phyloP scores from a whole-genome alignment of 2,113 vertebrate genomes.

The Indicator maculatus region DNA sequence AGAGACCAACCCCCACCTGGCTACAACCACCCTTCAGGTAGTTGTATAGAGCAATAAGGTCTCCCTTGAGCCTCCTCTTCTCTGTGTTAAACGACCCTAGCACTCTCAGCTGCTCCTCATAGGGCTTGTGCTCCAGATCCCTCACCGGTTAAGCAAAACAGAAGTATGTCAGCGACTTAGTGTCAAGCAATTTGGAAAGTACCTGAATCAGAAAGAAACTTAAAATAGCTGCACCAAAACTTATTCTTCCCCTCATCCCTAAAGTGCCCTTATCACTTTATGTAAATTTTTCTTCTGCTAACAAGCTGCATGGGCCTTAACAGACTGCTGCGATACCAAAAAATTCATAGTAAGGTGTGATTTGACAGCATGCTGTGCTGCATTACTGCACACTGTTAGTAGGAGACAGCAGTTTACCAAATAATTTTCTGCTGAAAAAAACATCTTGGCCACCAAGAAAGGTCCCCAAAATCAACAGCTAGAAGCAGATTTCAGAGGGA shows the following conservation, averaged over 20 bases:
- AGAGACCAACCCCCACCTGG: too few relatives aligned
- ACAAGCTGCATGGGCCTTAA: not conserved
- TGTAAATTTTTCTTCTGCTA: not conserved
- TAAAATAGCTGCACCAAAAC: not conserved
- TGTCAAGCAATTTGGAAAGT: not conserved
- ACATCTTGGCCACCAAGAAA: not conserved
- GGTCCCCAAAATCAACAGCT: not conserved
- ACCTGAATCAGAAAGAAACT: not conserved
- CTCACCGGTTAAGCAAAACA: not conserved
- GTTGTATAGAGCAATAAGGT: too few relatives aligned
- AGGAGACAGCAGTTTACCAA: not conserved
- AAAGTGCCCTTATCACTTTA: not conserved
- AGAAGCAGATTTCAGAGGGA: constrained; percentile 9
- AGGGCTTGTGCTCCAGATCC: too few relatives aligned
- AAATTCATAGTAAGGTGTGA: not conserved
- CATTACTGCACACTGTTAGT: not conserved
- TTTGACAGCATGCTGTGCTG: not conserved
- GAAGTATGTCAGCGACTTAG: not conserved
- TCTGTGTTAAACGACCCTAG: too few relatives aligned
- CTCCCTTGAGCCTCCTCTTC: too few relatives aligned
- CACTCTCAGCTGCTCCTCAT: too few relatives aligned
- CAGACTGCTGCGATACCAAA: not conserved
- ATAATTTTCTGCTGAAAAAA: not conserved
- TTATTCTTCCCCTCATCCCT: not conserved
- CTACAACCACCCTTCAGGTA: too few relatives aligned